phyloP scores from a whole-genome alignment of 2,888 invertebrate species.

The Meandrusa payeni region DNA sequence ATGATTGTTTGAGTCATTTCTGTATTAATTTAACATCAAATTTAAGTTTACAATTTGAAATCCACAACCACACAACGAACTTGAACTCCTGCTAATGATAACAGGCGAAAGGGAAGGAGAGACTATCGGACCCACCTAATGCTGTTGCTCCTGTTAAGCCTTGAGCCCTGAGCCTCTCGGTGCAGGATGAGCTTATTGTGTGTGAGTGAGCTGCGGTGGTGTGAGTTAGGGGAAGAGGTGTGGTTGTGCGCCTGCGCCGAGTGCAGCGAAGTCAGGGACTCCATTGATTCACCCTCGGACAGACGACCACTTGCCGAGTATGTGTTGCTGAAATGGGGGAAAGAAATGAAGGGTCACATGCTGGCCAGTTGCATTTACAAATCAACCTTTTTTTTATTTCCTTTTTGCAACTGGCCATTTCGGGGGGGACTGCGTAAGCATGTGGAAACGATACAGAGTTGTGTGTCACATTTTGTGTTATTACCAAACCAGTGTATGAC shows the following conservation, averaged over 20 bases:
- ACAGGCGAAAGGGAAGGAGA: constrained; percentile 21
- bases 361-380: constrained; percentile 45
- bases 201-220: constrained; percentile 84
- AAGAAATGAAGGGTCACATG: constrained; percentile 54
- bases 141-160: constrained; percentile 94
- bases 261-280: constrained; percentile 89
- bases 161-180: constrained; percentile 80
- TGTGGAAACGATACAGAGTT: constrained; percentile 40
- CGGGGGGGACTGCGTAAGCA: constrained; percentile 55
- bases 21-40: background rate
- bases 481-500: constrained; percentile 29
- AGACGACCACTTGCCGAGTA: constrained; percentile 87
- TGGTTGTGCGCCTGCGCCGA: constrained; percentile 88
- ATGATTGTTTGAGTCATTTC: constrained; percentile 18
- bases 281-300: constrained; percentile 95
- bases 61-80: constrained; percentile 14
- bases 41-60: background rate
- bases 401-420: constrained; percentile 54
- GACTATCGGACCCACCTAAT: constrained; percentile 86
- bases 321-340: constrained; percentile 83
- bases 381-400: background rate
- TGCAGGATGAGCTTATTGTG: constrained; percentile 82
- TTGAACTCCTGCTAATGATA: constrained; percentile 9
- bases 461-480: constrained; percentile 38
- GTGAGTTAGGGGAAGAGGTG: constrained; percentile 84